phyloP scores from a whole-genome alignment of 2,888 invertebrate genomes.

The Caenorhabditis doughertyi region DNA sequence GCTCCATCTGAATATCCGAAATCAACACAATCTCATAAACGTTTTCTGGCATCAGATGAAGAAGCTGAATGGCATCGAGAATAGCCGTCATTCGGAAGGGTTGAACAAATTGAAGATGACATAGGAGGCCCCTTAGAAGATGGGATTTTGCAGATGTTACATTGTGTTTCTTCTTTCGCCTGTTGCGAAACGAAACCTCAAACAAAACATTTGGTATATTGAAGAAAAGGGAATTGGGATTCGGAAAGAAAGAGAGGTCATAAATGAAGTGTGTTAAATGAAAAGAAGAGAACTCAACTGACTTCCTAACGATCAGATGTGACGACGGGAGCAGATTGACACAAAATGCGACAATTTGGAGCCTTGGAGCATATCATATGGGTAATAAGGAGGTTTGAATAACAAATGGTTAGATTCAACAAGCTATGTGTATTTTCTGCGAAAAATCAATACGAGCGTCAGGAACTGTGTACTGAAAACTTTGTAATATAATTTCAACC shows the following conservation, averaged over 20 bases:
- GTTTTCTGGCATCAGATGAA: constrained; percentile 20
- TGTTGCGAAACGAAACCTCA: constrained; percentile 42
- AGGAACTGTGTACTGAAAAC: no score
- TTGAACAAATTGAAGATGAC: constrained; percentile 31
- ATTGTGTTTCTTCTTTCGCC: constrained; percentile 8
- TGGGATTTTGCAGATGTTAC: constrained; percentile 49
- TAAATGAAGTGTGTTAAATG: constrained; percentile 42
- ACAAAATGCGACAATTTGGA: constrained; percentile 30
- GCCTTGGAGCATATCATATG: constrained; percentile 12
- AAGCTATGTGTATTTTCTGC: no score
- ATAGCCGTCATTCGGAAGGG: constrained; percentile 34
- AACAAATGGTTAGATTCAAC: constrained; percentile 5
- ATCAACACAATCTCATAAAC: constrained; percentile 30
- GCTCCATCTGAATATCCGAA: not conserved
- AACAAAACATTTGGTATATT: constrained; percentile 42
- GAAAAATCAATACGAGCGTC: no score
- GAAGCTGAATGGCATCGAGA: constrained; percentile 40
- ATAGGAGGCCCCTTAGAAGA: not conserved
- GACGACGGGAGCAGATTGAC: not conserved
- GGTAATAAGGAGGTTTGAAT: not conserved
- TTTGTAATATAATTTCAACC: no score
- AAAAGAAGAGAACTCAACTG: not conserved
- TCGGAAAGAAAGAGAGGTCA: not conserved
- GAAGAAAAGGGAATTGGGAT: not conserved
- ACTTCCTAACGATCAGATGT: constrained; percentile 42